Evolutionary conservation across 2,888 invertebrate genomes (phyloP).

Genomic region (Neuroscelio doddi): DNA sequence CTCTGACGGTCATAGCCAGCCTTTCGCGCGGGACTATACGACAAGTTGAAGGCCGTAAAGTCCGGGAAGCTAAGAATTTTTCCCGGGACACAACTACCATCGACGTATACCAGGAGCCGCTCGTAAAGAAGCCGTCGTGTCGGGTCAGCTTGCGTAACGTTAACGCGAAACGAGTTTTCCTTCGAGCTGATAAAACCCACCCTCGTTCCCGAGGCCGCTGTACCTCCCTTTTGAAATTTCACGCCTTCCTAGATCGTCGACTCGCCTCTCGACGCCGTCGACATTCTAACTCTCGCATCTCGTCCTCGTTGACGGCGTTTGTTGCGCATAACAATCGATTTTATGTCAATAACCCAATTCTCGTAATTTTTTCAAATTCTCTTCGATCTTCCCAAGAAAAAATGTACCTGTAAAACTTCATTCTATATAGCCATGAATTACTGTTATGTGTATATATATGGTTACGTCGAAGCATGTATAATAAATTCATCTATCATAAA

Average conservation of each 20-base stretch:
- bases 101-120: conserved; percentile 54
- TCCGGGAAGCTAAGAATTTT: conserved; percentile 56
- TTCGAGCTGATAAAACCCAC: conserved; percentile 49
- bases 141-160: conserved; percentile 59
- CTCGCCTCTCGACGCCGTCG: conserved; percentile 30
- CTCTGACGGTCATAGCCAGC: conserved; percentile 37
- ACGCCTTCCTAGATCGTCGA: conserved; percentile 43
- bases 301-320: conserved; percentile 43
- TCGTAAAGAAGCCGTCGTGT: conserved; percentile 62
- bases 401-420: too few species aligned
- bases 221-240: conserved; percentile 47
- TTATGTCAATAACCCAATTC: conserved; percentile 32
- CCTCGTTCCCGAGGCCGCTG: conserved; percentile 29
- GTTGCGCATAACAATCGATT: conserved; percentile 45
- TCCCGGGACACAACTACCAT: conserved; percentile 52
- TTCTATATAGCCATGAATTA: too few species aligned
- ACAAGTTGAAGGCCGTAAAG: conserved; percentile 58
- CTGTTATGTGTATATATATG: too few species aligned
- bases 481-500: too few species aligned
- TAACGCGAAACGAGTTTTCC: conserved; percentile 58
- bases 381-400: too few species aligned
- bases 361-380: too few species aligned
- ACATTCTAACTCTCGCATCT: conserved; percentile 34
- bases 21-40: conserved; percentile 50
- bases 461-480: too few species aligned